Percentiles rank a stretch among this genome's conserved stretches.
These are phyloP conservation scores for Xiphophorus maculatus DNA, from an alignment of 2,113 vertebrate species.

Conservation along the genomic window DNA sequence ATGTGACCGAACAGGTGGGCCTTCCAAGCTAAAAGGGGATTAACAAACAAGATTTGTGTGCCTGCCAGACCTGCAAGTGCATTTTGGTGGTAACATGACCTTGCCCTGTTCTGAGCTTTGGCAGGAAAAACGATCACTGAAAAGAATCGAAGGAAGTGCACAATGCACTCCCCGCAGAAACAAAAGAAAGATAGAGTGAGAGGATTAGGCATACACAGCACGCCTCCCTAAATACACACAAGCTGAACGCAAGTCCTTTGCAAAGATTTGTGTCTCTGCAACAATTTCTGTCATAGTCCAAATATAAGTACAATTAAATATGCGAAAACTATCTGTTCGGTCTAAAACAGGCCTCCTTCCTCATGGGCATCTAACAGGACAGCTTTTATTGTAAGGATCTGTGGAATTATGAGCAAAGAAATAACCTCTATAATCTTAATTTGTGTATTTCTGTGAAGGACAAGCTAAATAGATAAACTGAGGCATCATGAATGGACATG, in stretches of 20 bases:
- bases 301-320: conserved; percentile 2
- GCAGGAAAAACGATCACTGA: conserved; percentile 48
- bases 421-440: conserved; percentile 10
- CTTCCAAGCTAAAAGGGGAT: conserved; percentile 38
- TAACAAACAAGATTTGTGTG: conserved; percentile 39
- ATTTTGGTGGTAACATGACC: conserved; percentile 34
- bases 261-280: conserved; percentile 22
- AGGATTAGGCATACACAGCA: conserved; percentile 48
- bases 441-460: conserved; percentile 18
- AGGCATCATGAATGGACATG: conserved; percentile 31
- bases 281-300: conserved; percentile 38
- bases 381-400: conserved; percentile 39
- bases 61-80: conserved; percentile 15
- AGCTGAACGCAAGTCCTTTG: conserved; percentile 39
- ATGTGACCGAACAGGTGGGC: conserved; percentile 55
- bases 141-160: conserved; percentile 69
- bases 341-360: conserved; percentile 15
- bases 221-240: conserved; percentile 29
- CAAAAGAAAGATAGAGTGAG: conserved; percentile 41
- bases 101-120: conserved; percentile 43
- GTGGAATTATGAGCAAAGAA: conserved; percentile 42
- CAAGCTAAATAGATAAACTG: conserved; percentile 32
- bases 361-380: conserved; percentile 39
- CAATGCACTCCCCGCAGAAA: conserved; percentile 53
- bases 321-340: neutral